phyloP scores from a whole-genome alignment of 2,888 invertebrate genomes.

The Eilema depressum region DNA sequence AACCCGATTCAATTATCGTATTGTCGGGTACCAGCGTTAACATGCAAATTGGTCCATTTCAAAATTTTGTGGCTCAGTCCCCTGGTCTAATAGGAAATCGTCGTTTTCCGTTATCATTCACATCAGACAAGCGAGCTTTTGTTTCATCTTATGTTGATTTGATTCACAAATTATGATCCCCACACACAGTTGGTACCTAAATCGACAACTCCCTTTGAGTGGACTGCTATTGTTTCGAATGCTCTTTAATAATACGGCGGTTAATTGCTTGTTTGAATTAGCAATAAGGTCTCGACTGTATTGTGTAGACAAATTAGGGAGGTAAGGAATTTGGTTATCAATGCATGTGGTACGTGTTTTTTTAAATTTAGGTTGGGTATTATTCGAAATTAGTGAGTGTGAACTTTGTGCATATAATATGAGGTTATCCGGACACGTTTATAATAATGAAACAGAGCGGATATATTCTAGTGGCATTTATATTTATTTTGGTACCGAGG shows the following conservation, averaged over 20 bases:
- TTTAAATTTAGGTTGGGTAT: conserved; percentile 7
- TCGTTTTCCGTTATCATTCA: conserved; percentile 77
- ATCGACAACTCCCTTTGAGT: conserved; percentile 47
- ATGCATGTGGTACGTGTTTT: conserved; percentile 12
- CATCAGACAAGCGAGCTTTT: conserved; percentile 64
- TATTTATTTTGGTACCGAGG: no score
- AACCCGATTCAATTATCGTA: conserved; percentile 75
- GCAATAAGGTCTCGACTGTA: conserved; percentile 19
- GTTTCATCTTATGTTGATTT: conserved; percentile 73
- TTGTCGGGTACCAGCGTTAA: conserved; percentile 72
- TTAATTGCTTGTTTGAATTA: conserved; percentile 37
- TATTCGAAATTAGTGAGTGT: neutral
- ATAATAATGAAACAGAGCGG: no score
- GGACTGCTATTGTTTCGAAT: conserved; percentile 44
- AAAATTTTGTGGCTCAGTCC: conserved; percentile 71
- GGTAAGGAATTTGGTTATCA: conserved; percentile 21
- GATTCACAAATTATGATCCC: conserved; percentile 68
- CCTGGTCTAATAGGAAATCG: conserved; percentile 77
- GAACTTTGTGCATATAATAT: neutral
- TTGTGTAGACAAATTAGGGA: conserved; percentile 21
- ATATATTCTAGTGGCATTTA: no score
- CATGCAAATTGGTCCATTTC: conserved; percentile 80
- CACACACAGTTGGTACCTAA: conserved; percentile 22
- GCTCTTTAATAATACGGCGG: conserved; percentile 47
- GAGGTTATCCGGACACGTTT: neutral